phyloP scores from a whole-genome alignment of 2,797 vertebrate species.

The Spondyliosoma cantharus region DNA sequence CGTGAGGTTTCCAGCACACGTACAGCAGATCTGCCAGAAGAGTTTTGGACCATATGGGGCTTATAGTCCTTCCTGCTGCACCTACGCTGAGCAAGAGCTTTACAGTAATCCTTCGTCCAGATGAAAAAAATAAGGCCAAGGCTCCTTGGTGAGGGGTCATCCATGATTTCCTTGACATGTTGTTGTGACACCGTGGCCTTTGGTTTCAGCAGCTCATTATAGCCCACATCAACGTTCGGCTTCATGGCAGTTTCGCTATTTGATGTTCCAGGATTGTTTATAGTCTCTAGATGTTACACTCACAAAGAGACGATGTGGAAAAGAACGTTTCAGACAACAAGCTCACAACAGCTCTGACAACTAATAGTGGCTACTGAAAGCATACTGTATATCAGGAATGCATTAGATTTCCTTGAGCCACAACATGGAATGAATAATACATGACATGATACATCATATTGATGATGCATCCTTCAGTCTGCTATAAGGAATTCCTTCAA shows the following conservation, averaged over 20 bases:
- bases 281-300: background rate
- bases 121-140: constrained; percentile 65
- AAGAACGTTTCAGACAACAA: background rate
- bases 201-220: constrained; percentile 6
- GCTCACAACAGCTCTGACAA: background rate
- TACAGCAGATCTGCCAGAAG: constrained; percentile 56
- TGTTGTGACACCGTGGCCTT: constrained; percentile 21
- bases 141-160: constrained; percentile 50
- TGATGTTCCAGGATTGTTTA: background rate
- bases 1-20: constrained; percentile 44
- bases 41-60: constrained; percentile 80
- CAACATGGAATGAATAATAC: background rate
- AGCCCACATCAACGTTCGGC: background rate
- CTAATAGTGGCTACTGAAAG: background rate
- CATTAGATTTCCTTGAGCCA: background rate
- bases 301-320: background rate
- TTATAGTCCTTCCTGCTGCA: constrained; percentile 69
- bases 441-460: background rate
- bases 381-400: background rate
- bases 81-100: constrained; percentile 76
- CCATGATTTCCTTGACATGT: constrained; percentile 36
- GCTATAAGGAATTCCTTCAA: background rate
- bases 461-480: background rate
- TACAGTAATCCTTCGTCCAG: constrained; percentile 80
- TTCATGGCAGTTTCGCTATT: constrained; percentile 7